phyloP scores from a whole-genome alignment of 1,140 invertebrate species.

The Philotrypesis tridentata region DNA sequence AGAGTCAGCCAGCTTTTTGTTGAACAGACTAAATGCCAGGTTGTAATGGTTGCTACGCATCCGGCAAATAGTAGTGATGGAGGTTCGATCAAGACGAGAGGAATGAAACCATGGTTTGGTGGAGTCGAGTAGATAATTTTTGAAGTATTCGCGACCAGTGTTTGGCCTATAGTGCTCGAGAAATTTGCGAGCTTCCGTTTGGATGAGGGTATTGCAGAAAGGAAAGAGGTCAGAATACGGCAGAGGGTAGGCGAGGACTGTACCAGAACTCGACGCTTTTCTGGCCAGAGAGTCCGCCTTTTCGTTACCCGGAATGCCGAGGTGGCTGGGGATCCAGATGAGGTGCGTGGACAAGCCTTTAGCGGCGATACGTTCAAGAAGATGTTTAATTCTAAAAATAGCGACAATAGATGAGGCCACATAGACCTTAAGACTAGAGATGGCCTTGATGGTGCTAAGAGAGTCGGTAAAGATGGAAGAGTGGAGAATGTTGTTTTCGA shows the following conservation, averaged over 20 bases:
- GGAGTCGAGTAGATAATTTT: neutral
- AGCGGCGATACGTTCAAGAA: neutral
- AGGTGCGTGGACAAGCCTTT: neutral
- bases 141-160: too few relatives aligned
- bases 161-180: too few relatives aligned
- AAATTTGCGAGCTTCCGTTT: neutral
- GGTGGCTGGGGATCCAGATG: slow-evolving; percentile 18
- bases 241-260: neutral
- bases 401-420: too few relatives aligned
- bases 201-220: neutral
- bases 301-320: slow-evolving; percentile 7
- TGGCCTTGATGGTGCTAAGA: too few relatives aligned
- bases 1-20: too few relatives aligned
- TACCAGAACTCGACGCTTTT: too few relatives aligned
- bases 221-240: neutral
- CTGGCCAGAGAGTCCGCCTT: neutral
- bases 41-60: too few relatives aligned
- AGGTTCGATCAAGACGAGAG: neutral
- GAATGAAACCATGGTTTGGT: neutral
- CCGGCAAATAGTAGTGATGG: neutral
- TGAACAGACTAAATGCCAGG: too few relatives aligned
- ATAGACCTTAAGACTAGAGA: too few relatives aligned
- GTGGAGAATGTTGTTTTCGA: neutral
- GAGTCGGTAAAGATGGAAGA: slow-evolving; percentile 13
- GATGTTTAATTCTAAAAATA: slow-evolving; percentile 13